Base-by-base conservation (phyloP, 2,113 vertebrate genomes). In the Xiphophorus hellerii region DNA sequence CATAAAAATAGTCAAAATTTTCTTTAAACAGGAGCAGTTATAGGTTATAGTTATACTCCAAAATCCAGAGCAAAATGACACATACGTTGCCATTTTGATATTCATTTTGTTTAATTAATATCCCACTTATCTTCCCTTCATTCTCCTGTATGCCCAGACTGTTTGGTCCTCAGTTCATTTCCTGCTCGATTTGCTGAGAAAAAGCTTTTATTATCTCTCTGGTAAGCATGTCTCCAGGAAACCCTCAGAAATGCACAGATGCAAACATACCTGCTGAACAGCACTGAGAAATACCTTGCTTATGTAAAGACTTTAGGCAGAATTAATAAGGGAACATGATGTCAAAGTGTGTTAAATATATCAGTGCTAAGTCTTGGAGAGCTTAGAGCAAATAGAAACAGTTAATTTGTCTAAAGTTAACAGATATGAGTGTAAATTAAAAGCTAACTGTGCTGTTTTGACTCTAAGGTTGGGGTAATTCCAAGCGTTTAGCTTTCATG, bases 261-360 rank as follows among this genome's bases (percentile, higher is more conserved):
- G 42, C 44, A 67, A 27, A 77, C 71, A 71, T 54, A 85, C 65
- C 73, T 84, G 68, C 80, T 69, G 74, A 78, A 42, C 67, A 70
- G 60, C 68, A 48, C 29, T 62, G 62, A 28, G 71, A 65, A 68
- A 58, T 65, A 71, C 71, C 80, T 74, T 69, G 75, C 66, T 60
- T 76, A 69, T 33, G 62, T 88, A 83, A 69, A 73, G 87, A 90
- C 84, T 89, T 13, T 39, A 12, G 39, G 39, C 39, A 39, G 13
- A 42, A 42, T 13, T 42, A 42, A 42, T 13, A 10, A 12, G 37
- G 37, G 37, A 37, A 37, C 37, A 88, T 90, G 85, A 48, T 48
- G 44, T 48, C 48, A 51, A 22, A 51, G 48, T 51, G 48, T 51
- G 20, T 51, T 20, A 22, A 22, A 51, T 51, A 17, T 7, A 20